Percentiles rank a stretch among this genome's conserved stretches.
phyloP scores from a whole-genome alignment of 2,888 invertebrate species.

The Stenodema calcarata region DNA sequence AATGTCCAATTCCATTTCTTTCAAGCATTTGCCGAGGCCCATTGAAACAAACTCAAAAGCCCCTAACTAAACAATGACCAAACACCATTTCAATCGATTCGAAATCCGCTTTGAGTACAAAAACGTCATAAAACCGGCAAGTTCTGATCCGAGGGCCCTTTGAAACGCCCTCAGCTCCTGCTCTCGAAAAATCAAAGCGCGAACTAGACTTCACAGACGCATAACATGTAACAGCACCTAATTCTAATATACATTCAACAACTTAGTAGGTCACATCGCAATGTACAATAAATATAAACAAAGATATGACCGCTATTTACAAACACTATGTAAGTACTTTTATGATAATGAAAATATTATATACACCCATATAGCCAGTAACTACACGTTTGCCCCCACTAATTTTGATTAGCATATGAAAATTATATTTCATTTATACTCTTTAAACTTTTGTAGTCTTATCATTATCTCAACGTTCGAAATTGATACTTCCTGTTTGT shows the following conservation, averaged over 20 bases:
- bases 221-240: constrained; percentile 32
- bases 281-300: constrained; percentile 43
- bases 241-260: constrained; percentile 41
- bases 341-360: constrained; percentile 44
- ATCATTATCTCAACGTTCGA: constrained; percentile 40
- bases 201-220: constrained; percentile 4
- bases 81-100: no score
- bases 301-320: constrained; percentile 36
- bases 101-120: no score
- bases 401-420: constrained; percentile 39
- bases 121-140: no score
- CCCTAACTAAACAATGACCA: neutral
- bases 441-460: constrained; percentile 36
- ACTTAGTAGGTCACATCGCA: constrained; percentile 26
- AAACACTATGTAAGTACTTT: constrained; percentile 32
- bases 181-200: neutral
- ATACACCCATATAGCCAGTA: constrained; percentile 35
- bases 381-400: constrained; percentile 25
- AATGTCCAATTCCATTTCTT: no score
- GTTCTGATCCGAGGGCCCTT: neutral
- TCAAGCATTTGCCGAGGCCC: neutral
- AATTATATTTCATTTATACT: constrained; percentile 26
- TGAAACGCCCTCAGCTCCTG: neutral
- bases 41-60: neutral
- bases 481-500: neutral